These are phyloP conservation scores for Tetrax tetrax DNA, from an alignment of 2,113 vertebrate genomes.

Conservation along the genomic window DNA sequence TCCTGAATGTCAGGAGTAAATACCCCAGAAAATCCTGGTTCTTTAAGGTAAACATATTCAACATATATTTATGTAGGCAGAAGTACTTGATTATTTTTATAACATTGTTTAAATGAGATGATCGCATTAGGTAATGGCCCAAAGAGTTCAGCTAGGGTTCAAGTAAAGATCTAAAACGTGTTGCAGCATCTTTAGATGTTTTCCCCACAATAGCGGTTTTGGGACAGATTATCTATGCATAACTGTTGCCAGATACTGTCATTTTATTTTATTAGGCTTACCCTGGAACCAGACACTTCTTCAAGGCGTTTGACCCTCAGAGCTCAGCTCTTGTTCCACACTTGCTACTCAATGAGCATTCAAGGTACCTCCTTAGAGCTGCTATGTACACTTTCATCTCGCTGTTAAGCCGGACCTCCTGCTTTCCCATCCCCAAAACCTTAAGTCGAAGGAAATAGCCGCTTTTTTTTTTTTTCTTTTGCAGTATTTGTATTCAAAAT, in stretches of 20 bases:
- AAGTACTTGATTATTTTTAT: constrained; percentile 28
- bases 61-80: neutral
- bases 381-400: neutral
- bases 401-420: neutral
- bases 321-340: neutral
- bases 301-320: neutral
- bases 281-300: neutral
- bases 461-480: neutral
- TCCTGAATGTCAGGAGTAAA: neutral
- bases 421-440: neutral
- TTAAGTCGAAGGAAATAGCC: neutral
- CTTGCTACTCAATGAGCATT: neutral
- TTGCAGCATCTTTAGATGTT: neutral
- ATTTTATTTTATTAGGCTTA: neutral
- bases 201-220: neutral
- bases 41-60: constrained; percentile 23
- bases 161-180: neutral
- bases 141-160: constrained; percentile 1
- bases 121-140: neutral
- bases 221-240: neutral
- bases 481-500: constrained; percentile 43
- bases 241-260: neutral
- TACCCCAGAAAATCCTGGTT: neutral
- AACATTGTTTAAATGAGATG: constrained; percentile 22
- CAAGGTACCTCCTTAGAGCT: neutral